Base-by-base conservation (phyloP, 1,140 invertebrate genomes). In the Achroia grisella region DNA sequence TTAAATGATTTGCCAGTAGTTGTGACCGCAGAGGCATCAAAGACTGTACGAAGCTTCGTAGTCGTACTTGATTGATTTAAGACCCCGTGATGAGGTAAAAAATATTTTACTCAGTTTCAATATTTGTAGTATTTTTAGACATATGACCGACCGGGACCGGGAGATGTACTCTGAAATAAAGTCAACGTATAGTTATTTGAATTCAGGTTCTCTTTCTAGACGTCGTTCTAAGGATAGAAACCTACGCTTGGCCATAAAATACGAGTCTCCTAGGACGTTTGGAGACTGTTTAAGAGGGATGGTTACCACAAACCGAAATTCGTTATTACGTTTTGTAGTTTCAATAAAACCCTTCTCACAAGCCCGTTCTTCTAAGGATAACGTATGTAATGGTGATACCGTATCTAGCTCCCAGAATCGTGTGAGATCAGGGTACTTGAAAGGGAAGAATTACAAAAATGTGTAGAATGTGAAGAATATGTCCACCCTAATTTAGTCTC, bases 1-100 rank as follows among this genome's bases (percentile, higher is more conserved):
- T 77, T 77, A 8, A 77, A 42, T 8, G 69, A 71, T 4, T 44
- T 46, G 5, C 45, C 52, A 8, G 34, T 41, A 8, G 53, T 30
- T 0, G 63, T 45, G 8, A 27, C 33, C 0, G 39, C 34, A 4
- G 61, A 67, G 0, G 61, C 72, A 50, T 76, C 54, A 35, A 81
- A 78, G 0, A 76, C 72, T 8, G 65, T 56, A 8, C 73, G 35
- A 2, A 80, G 31, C 42, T 71, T 69, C 0, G 70, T 76, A 0
- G 67, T 75, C 1, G 44, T 36, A 33, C 56, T 67, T n/a, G 48
- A 27, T 35, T 63, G 52, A 10, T 55, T 41, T 6, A 65, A 31
- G 0, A 87, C 76, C 3, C 61, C 55, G 27, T 81, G 78, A 59
- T 87, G 82, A 4, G 81, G 78, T 10, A 86, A 28, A 41, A 78